These are phyloP conservation scores for Mesocricetus auratus DNA, from an alignment of 2,113 vertebrate species.

Conservation along the genomic window DNA sequence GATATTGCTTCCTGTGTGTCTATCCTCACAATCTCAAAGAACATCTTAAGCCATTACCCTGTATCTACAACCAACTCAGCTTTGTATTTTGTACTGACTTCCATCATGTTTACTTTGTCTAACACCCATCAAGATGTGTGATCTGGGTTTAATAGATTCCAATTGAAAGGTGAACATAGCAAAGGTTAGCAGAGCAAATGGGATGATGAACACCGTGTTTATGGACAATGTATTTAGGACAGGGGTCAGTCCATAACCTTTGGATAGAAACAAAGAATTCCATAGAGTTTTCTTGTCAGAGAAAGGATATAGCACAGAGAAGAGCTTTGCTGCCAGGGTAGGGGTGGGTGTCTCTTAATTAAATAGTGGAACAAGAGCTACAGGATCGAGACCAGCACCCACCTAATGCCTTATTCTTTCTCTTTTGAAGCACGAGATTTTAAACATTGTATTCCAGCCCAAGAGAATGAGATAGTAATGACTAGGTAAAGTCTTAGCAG, in stretches of 20 bases:
- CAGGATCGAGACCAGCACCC: background rate
- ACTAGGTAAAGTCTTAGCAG: background rate
- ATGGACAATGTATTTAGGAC: background rate
- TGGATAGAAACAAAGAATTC: background rate
- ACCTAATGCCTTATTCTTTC: background rate
- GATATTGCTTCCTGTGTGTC: background rate
- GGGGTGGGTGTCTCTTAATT: background rate
- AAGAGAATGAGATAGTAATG: background rate
- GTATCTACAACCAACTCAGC: background rate
- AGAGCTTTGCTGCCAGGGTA: too few relatives aligned
- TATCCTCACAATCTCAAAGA: background rate
- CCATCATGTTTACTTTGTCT: background rate
- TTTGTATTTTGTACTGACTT: background rate
- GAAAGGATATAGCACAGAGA: background rate
- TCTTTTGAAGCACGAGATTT: background rate
- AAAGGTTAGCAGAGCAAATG: background rate
- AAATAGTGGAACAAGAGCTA: background rate
- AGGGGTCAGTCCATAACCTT: background rate
- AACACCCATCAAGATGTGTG: background rate
- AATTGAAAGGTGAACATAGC: background rate
- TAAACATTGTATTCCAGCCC: too few relatives aligned
- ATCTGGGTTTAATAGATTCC: background rate
- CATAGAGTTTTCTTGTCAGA: background rate
- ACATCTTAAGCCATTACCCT: background rate
- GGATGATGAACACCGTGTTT: background rate